A percentile compares a stretch with the other conserved stretches of the same genome.
These are phyloP conservation scores for Gorsachius goisagi DNA, from an alignment of 2,113 vertebrate species.

Conservation along the genomic window DNA sequence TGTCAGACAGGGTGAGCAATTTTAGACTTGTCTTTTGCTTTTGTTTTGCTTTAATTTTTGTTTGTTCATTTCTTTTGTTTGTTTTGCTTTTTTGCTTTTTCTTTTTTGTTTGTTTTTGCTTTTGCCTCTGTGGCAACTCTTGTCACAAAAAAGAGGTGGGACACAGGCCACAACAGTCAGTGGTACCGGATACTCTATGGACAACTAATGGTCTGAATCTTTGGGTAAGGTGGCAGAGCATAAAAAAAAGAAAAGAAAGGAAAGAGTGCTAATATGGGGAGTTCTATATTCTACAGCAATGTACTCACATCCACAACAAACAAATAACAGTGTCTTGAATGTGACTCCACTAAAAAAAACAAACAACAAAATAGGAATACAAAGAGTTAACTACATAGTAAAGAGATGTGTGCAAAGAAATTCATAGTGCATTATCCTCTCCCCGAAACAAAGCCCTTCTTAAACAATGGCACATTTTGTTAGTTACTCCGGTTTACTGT, in stretches of 20 bases:
- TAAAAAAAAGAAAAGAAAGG: slow-evolving; percentile 91
- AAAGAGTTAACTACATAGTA: slow-evolving; percentile 89
- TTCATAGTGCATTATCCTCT: slow-evolving; percentile 75
- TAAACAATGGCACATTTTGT: slow-evolving; percentile 66
- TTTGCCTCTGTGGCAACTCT: slow-evolving; percentile 79
- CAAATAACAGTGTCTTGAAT: slow-evolving; percentile 96
- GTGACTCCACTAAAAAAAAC: slow-evolving; percentile 96
- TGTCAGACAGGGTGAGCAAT: slow-evolving; percentile 99
- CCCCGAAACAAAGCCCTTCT: slow-evolving; percentile 72
- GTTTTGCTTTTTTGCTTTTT: slow-evolving; percentile 65
- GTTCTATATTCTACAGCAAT: slow-evolving; percentile 89
- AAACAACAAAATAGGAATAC: slow-evolving; percentile 94
- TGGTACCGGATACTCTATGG: slow-evolving; percentile 73
- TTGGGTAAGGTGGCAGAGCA: slow-evolving; percentile 94
- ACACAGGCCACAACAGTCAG: slow-evolving; percentile 79
- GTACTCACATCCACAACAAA: slow-evolving; percentile 98
- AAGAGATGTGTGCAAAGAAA: slow-evolving; percentile 84
- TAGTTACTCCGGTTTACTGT: slow-evolving; percentile 66
- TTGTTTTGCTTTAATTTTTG: slow-evolving; percentile 78
- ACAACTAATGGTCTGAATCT: slow-evolving; percentile 79
- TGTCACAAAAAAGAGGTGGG: slow-evolving; percentile 78
- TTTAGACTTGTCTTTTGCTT: slow-evolving; percentile 84
- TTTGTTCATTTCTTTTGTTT: slow-evolving; percentile 71
- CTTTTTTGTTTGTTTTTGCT: slow-evolving; percentile 73
- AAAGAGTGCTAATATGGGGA: slow-evolving; percentile 92